Base-by-base conservation (phyloP, 2,113 vertebrate species). In the Laterallus jamaicensis region DNA sequence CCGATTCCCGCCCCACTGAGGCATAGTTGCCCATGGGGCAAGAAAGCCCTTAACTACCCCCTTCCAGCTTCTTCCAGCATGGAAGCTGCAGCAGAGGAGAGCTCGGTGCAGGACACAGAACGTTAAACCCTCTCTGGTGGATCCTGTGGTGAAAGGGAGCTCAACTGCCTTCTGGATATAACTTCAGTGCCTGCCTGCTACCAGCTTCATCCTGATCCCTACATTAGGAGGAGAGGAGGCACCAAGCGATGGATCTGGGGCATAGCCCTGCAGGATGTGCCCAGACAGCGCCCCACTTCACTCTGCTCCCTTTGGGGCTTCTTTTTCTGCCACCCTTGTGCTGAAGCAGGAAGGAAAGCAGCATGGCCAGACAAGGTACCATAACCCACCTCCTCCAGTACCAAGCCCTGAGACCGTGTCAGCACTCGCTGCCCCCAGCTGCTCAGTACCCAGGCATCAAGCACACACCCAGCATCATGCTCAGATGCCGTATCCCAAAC, bases 1-100 rank as follows among this genome's bases (percentile, higher is more conserved):
- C 47, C 10, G 2, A 29, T 4, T 20, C 24, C 12, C n/a, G 40
- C 22, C n/a, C 49, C 3, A 1, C 47, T 26, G 44, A 32, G 44
- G 29, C 24, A 2, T 24, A 29, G 47, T 47, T 15, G 49, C 58
- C 25, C 1, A 1, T 1, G 2, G 25, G 32, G 35, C 1, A 2
- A 20, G 35, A 73, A 12, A 56, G 40, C 20, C 12, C 42, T 18
- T 1, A 28, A 3, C 10, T 16, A 5, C 28, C 26, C 44, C 44
- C 44, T 19, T 49, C 21, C 19, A 49, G 49, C 21, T 49, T 25
- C 63, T n/a, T 17, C 18, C 49, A 22, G 82, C 64, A 60, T 2
- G 3, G 15, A 24, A 16, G 59, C 58, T 28, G 49, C 35, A 42
- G 80, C 35, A 37, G 24, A 64, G 40, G 32, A 77, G 25, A 49